These are phyloP conservation scores for Bucorvus abyssinicus DNA, from an alignment of 2,797 vertebrate genomes.

Conservation along the genomic window DNA sequence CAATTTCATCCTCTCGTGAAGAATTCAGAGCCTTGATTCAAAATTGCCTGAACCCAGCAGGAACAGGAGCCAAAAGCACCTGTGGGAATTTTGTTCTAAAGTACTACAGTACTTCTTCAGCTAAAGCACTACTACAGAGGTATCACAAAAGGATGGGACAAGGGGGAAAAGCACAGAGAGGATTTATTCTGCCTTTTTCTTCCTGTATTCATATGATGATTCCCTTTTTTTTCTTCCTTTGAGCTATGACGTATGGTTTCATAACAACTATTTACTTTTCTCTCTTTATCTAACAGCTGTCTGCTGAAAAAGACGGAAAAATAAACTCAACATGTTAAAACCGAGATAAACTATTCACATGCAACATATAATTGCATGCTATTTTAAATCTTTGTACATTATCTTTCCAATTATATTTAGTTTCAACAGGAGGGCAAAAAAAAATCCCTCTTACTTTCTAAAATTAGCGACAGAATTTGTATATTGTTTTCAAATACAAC, in stretches of 20 bases:
- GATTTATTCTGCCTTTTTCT: not conserved
- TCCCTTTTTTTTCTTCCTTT: not conserved
- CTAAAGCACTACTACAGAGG: not conserved
- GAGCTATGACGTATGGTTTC: not conserved
- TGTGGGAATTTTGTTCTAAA: not conserved
- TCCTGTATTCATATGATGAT: not conserved
- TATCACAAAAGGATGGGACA: not conserved
- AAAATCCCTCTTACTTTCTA: conserved; percentile 41
- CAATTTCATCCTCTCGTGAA: rapidly evolving
- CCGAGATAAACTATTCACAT: conserved; percentile 31
- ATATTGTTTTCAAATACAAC: conserved; percentile 48
- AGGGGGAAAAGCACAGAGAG: not conserved
- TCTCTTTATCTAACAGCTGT: conserved; percentile 60
- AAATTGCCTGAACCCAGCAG: not conserved
- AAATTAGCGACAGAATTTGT: conserved; percentile 46
- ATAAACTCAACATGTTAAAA: conserved; percentile 41
- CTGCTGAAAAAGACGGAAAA: conserved; percentile 42
- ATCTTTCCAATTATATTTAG: conserved; percentile 65
- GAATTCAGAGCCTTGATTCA: not conserved
- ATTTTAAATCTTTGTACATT: conserved; percentile 50
- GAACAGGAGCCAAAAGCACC: not conserved
- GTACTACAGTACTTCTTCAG: not conserved
- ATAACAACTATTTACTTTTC: conserved; percentile 63
- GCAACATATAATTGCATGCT: conserved; percentile 22
- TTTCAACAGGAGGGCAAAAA: conserved; percentile 15